phyloP scores from a whole-genome alignment of 2,888 invertebrate genomes.

The Lacanobia oleracea region DNA sequence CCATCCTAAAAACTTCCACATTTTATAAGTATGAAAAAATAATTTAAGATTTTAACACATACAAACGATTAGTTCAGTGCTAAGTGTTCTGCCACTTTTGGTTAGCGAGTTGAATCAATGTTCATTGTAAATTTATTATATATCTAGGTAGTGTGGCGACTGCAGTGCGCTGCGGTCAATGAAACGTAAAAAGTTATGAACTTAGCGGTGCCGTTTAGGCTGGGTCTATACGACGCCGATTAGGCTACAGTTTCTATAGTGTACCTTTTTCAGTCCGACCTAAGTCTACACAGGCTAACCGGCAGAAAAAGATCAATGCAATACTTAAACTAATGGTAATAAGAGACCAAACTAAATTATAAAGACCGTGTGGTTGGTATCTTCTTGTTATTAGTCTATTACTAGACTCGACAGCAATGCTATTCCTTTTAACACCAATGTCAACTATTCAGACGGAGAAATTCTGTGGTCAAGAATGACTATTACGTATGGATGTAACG shows the following conservation, averaged over 20 bases:
- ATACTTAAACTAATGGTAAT: no score
- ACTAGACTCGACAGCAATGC: background rate
- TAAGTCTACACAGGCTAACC: no score
- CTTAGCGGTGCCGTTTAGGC: background rate
- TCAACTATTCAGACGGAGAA: no score
- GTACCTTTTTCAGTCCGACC: background rate
- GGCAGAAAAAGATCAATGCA: no score
- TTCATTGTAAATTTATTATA: no score
- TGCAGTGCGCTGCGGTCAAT: constrained; percentile 20
- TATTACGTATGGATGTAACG: no score
- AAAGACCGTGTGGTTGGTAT: background rate
- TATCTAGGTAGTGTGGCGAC: background rate
- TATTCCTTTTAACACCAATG: no score
- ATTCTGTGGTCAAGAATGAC: no score
- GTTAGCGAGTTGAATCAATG: background rate
- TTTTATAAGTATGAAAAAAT: background rate
- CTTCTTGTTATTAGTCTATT: background rate
- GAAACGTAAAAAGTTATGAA: constrained; percentile 11
- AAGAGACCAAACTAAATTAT: no score
- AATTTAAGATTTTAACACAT: background rate
- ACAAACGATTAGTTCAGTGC: no score
- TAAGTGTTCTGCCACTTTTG: background rate
- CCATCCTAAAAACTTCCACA: background rate
- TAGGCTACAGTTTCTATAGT: no score
- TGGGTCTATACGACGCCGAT: background rate